Base-by-base conservation (phyloP, 2,888 invertebrate genomes). In the Agelastica alni region DNA sequence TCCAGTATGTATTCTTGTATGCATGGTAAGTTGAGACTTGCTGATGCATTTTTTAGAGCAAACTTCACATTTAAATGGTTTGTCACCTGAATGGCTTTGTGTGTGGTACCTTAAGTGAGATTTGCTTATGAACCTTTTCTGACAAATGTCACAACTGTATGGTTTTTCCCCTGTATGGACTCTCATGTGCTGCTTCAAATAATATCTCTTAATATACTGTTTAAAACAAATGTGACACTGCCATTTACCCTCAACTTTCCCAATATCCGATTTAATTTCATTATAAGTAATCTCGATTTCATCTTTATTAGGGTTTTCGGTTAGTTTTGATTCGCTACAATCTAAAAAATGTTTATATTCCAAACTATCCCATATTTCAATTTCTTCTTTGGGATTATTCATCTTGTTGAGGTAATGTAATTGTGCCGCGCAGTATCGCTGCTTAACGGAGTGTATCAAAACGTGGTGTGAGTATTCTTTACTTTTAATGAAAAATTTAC, bases 161-260 rank as follows among this genome's bases (percentile, higher is more conserved):
- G 36, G 46, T 17, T 20, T 46, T 3, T 22, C 32, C 4, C 44
- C 44, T 9, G 44, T 44, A 34, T 45, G 45, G 32, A 13, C 17
- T 22, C 34, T 34, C 14, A 12, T 22, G 10, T 45, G 45, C n/a
- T 45, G 32, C 7, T 45, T 14, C 22, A 45, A 26, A 10, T 34
- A 32, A 4, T 17, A 1, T 20, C 22, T 13, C 16, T 12, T 45
- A 13, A n/a, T 14, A 18, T 26, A 45, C 10, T 45, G 32, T 12
- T 22, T 45, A 5, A 1, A 18, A 9, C 45, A 45, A 14, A 45
- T 17, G 9, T 13, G 12, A 34, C 45, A 45, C n/a, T 45, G 45
- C 37, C 37, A 37, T 37, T 37, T 37, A 6, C 18, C 37, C n/a
- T 18, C 10, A 2, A 37, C 6, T 37, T 37, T 37, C 4, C 18